Percentiles rank a stretch among this genome's conserved stretches.
Evolutionary conservation across 2,113 vertebrate species (phyloP).

Genomic region (Tyto alba): DNA sequence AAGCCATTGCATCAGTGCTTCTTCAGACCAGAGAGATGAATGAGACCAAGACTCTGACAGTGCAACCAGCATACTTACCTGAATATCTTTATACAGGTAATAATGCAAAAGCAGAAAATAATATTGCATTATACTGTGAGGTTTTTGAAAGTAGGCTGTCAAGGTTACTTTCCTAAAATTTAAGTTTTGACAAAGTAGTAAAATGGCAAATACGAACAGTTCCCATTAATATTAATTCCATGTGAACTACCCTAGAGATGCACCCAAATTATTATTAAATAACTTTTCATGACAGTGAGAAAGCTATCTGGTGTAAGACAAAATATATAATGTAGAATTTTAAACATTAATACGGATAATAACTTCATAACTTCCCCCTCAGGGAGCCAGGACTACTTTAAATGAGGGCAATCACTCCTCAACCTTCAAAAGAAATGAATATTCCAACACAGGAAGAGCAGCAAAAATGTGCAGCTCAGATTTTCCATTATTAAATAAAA

Average conservation of each 20-base stretch:
- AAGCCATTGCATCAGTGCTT: conserved; percentile 91
- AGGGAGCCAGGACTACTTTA: neutral
- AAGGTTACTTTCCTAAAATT: neutral
- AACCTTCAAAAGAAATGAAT: neutral
- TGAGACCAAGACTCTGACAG: conserved; percentile 90
- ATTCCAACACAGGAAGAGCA: neutral
- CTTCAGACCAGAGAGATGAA: conserved; percentile 93
- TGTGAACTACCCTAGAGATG: neutral
- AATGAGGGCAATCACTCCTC: conserved; percentile 5
- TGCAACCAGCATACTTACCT: conserved; percentile 87
- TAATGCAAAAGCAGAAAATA: neutral
- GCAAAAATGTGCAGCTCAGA: neutral
- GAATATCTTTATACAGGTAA: conserved; percentile 92
- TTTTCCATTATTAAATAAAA: neutral
- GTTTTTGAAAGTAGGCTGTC: neutral
- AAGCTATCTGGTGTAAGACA: neutral
- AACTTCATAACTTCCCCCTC: neutral
- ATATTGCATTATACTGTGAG: neutral
- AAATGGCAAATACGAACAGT: neutral
- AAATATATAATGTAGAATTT: neutral
- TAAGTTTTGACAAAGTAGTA: neutral
- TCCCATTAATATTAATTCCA: neutral
- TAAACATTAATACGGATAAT: neutral
- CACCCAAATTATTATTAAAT: neutral
- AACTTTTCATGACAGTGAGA: neutral